Base-by-base conservation (phyloP, 1,140 invertebrate species). In the Sesamia nonagrioides region DNA sequence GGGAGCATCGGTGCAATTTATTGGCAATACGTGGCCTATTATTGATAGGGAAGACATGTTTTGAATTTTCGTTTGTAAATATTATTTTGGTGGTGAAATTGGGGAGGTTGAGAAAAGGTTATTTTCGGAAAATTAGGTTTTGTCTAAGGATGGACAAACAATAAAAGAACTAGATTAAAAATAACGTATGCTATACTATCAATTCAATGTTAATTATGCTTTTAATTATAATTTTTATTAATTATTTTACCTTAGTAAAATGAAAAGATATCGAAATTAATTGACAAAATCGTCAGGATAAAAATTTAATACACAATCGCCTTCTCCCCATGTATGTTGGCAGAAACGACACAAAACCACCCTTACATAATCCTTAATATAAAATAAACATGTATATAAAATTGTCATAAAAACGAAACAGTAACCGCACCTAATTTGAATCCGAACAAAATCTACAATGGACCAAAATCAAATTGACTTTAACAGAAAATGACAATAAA, bases 21-120 rank as follows among this genome's bases (percentile, higher is more conserved):
- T 73, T 66, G 69, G 58, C 56, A 45, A 58, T 61, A 79, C 77
- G 77, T 74, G 69, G 11, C 45, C 50, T 79, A 68, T 74, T 63
- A 78, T 72, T 78, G 21, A 77, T 77, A 68, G 48, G n/a, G 74
- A 21, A 54, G 45, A 77, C 45, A 60, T 66, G 60, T 54, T 35
- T 63, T 71, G 50, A 71, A 71, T 71, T 71, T 71, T 71, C 11
- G 33, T 27, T 50, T 27, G 42, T 48, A 42, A 33, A 69, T 69
- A 69, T 69, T 69, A 40, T 66, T 40, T 40, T 21, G 17, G 63
- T 5, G 63, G 9, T 45, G 17, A 27, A 27, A 27, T 27, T 27
- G n/a, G 17, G 40, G 60, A 18, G 9, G 54, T 58, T 42, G 56
- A 37, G 5, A 40, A 1, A 40, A 0, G 0, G 37, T 8, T 40